Evolutionary conservation across 2,113 vertebrate genomes (phyloP), one percentile per base, ranked within the genome.

Genomic region (Poeciliopsis retropinna): DNA sequence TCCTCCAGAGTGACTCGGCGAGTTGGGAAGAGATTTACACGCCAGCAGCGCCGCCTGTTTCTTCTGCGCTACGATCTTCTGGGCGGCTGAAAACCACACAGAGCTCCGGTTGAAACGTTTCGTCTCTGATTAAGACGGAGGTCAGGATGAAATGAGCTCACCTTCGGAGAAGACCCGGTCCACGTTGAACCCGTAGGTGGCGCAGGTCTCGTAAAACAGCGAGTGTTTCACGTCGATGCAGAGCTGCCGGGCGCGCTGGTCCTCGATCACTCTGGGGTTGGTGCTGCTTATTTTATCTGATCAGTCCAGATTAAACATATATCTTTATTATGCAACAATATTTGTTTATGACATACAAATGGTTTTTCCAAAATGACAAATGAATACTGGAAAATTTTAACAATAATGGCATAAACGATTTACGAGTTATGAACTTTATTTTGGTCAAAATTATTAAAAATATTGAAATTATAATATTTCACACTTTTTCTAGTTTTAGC

Each of bases 171-270:
- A 99, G 79, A 98, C 96, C 17, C 97, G 84, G 39, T 98, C 97
- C 0, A 99, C 96, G 0, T 99, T 98, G 88, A 98, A 96, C 17
- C 97, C 97, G 0, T 99, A 99, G 3, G 97, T 99, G 29, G 97
- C 97, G 0, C 97, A 99, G 27, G 97, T 99, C 93, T 99, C 97
- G 1, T 97, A 98, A 85, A 98, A 99, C 75, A 96, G 94, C 31
- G 96, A 98, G 60, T 96, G 95, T 7, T 92, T 95, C 84, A 96
- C 95, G 19, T 97, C 97, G 0, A 93, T 80, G 0, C 97, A 98
- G 61, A 99, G 92, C 78, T 96, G 95, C 17, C 96, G 87, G 63
- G 97, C 97, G 0, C 96, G 91, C 5, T 95, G 92, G 2, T 99
- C 97, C 15, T 97, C 97, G 5, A 98, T 95, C 28, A 94, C 96